A percentile compares a stretch with the other conserved stretches of the same genome.
Evolutionary conservation across 2,113 vertebrate species (phyloP).

Genomic region (Tyrannus savana): DNA sequence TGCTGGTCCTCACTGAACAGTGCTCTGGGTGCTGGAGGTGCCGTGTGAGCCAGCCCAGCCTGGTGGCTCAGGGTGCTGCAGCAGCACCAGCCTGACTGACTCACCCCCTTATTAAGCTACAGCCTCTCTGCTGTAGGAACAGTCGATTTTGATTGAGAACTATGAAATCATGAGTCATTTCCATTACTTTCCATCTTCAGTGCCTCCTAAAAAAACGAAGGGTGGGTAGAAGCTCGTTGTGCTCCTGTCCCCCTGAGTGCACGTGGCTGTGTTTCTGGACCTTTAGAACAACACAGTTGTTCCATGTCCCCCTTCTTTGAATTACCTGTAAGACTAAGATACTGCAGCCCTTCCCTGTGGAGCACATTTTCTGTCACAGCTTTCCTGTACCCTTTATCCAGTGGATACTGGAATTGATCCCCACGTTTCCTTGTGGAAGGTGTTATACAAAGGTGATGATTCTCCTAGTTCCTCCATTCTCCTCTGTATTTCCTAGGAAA

Average conservation of each 20-base stretch:
- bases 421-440: background rate
- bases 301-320: background rate
- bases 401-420: background rate
- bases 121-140: accelerated
- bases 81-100: accelerated
- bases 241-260: background rate
- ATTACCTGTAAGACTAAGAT: background rate
- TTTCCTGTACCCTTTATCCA: background rate
- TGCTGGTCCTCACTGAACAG: accelerated
- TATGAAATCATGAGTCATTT: background rate
- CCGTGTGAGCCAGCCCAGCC: background rate
- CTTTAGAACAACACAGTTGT: background rate
- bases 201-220: background rate
- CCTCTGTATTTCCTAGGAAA: background rate
- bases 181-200: background rate
- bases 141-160: background rate
- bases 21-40: background rate
- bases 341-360: background rate
- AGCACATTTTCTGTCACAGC: background rate
- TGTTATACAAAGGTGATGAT: background rate
- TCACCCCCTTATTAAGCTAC: background rate
- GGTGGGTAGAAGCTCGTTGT: background rate
- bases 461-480: background rate
- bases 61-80: background rate
- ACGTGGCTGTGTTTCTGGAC: background rate